Base-by-base conservation (phyloP, 2,888 invertebrate species). In the Lithosia quadra region DNA sequence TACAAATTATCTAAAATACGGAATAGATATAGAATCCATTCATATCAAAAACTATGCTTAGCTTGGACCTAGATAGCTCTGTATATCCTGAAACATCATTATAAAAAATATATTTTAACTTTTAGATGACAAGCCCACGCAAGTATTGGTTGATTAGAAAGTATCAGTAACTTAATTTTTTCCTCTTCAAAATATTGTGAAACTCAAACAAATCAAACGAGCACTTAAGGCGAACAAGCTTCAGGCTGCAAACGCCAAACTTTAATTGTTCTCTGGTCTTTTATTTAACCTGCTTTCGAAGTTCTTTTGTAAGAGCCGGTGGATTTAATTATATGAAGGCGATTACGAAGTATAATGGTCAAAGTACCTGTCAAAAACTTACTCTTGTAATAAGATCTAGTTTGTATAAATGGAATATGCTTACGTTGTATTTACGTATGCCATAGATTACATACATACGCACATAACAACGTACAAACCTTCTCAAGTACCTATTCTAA, bases 201-300 rank as follows among this genome's bases (percentile, higher is more conserved):
- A 91, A 92, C 88, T 90, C 90, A 92, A 92, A 92, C 90, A 91
- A 91, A 92, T 91, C 89, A 89, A 88, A 84, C 79, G 75, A 81
- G 88, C 90, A 90, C 91, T 91, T 91, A 89, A 81, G 81, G 72
- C 74, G 72, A 79, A 76, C 79, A 81, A 78, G 78, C 76, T 83
- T 86, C 81, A 82, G 81, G 78, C 81, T 82, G 77, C 70, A 69
- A 76, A 85, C 82, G 85, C 85, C 84, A 81, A 92, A 91, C 89
- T 91, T 90, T 91, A 91, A 92, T 91, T 91, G 91, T 89, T 88
- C 86, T 78, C 80, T 73, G 78, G 81, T 82, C 82, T 86, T 85
- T 88, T 86, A 87, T 84, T 87, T 85, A 86, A 80, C 81, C 78
- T 85, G 84, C 79, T 84, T 81, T 72, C 74, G 80, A 82, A 76